phyloP scores from a whole-genome alignment of 2,797 vertebrate species.

The Valencia hispanica region DNA sequence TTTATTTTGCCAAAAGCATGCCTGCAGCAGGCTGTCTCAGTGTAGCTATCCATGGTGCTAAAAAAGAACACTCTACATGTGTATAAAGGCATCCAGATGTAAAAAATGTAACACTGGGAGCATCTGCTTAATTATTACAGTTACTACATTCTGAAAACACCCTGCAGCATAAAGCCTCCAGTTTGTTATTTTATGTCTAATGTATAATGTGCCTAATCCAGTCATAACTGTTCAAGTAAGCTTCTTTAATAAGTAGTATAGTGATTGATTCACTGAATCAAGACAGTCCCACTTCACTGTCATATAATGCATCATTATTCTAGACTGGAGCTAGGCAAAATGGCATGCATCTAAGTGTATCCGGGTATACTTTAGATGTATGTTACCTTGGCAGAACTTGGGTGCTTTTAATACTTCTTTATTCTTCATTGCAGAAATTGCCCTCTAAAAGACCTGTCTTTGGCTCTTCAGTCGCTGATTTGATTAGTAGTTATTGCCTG shows the following conservation, averaged over 20 bases:
- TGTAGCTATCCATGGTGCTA: slow-evolving; percentile 24
- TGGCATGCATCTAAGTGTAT: not conserved
- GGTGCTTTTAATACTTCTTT: not conserved
- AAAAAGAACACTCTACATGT: not conserved
- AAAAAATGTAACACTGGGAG: slow-evolving; percentile 8
- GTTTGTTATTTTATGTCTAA: slow-evolving; percentile 14
- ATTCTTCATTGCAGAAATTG: not conserved
- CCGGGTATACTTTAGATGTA: not conserved
- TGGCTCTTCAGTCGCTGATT: not conserved
- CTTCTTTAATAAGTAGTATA: slow-evolving; percentile 7
- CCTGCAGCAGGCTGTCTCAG: not conserved
- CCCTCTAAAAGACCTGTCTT: not conserved
- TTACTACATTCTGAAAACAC: slow-evolving; percentile 23
- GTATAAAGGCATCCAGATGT: slow-evolving; percentile 2
- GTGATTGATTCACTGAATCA: not conserved
- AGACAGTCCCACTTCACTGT: not conserved
- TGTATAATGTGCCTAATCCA: slow-evolving; percentile 23
- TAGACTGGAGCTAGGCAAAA: not conserved
- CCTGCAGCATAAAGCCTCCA: slow-evolving; percentile 17
- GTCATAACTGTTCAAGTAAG: slow-evolving; percentile 2
- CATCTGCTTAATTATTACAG: slow-evolving; percentile 37
- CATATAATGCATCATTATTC: too few species aligned
- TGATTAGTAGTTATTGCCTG: not conserved
- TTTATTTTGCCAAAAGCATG: not conserved
- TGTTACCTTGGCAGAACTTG: not conserved